A percentile compares a stretch with the other conserved stretches of the same genome.
Evolutionary conservation across 2,888 invertebrate genomes (phyloP).

Genomic region (Trichogramma dendrolimi): DNA sequence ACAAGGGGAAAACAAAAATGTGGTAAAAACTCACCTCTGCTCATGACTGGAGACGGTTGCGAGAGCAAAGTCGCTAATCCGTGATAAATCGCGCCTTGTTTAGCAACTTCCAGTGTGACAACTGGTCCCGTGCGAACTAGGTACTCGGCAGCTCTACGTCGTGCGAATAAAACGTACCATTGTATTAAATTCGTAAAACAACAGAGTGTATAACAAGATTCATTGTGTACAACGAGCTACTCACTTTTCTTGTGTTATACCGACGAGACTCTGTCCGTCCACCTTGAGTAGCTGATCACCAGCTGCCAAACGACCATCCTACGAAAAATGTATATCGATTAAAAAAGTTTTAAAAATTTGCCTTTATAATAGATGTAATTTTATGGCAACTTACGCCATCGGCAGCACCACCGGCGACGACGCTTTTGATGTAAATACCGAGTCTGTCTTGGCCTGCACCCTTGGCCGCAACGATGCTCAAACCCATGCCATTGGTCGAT

Average conservation of each 20-base stretch:
- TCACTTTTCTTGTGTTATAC: slow-evolving; percentile 66
- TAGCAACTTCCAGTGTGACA: slow-evolving; percentile 92
- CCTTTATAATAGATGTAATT: slow-evolving; percentile 1
- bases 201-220: not conserved
- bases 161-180: not conserved
- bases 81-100: slow-evolving; percentile 95
- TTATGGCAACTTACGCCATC: slow-evolving; percentile 60
- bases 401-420: slow-evolving; percentile 90
- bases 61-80: slow-evolving; percentile 89
- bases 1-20: too few relatives aligned
- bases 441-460: slow-evolving; percentile 76
- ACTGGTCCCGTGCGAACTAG: slow-evolving; percentile 90
- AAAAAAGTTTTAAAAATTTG: not conserved
- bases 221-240: slow-evolving; percentile 16
- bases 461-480: slow-evolving; percentile 98
- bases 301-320: slow-evolving; percentile 90
- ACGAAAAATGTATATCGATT: slow-evolving; percentile 18
- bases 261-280: slow-evolving; percentile 91
- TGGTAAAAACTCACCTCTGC: slow-evolving; percentile 60
- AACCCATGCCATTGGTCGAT: slow-evolving; percentile 93
- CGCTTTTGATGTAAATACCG: slow-evolving; percentile 98
- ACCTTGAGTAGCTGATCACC: slow-evolving; percentile 97
- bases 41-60: slow-evolving; percentile 81
- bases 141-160: slow-evolving; percentile 84
- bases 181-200: too few relatives aligned